These are phyloP conservation scores for Marronus borbonicus DNA, from an alignment of 2,888 invertebrate genomes.

Conservation along the genomic window DNA sequence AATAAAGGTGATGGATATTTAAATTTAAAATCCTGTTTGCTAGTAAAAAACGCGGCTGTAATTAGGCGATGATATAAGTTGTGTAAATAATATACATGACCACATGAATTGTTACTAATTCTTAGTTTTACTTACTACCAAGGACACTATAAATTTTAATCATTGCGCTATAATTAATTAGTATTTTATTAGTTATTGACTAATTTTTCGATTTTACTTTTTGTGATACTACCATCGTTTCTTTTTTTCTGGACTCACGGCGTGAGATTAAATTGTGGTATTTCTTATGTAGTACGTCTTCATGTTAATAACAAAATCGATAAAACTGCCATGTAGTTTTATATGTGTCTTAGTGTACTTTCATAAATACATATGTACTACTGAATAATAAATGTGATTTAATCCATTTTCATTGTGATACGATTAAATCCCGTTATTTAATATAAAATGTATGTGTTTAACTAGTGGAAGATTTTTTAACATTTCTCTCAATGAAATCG, in stretches of 20 bases:
- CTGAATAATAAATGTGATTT: conserved; percentile 46
- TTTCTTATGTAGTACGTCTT: conserved; percentile 26
- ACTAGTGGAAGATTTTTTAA: background rate
- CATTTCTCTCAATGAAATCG: conserved; percentile 5
- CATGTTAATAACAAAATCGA: conserved; percentile 33
- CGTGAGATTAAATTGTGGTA: conserved; percentile 35
- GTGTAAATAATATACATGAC: too few species aligned
- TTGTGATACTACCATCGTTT: conserved; percentile 8
- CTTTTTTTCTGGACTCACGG: background rate
- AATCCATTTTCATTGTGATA: conserved; percentile 43
- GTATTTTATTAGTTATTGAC: too few species aligned
- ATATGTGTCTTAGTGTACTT: conserved; percentile 13
- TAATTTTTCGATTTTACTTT: background rate
- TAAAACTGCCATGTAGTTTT: conserved; percentile 53
- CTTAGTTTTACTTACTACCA: background rate
- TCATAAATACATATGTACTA: conserved; percentile 13
- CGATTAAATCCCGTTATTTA: conserved; percentile 35
- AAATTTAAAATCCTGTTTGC: too few species aligned
- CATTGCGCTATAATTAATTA: too few species aligned
- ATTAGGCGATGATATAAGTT: too few species aligned
- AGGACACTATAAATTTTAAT: too few species aligned
- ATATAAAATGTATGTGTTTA: background rate
- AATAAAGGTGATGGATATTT: too few species aligned
- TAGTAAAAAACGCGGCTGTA: too few species aligned
- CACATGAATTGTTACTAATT: background rate